Base-by-base conservation (phyloP, 2,113 vertebrate genomes). In the Poeciliopsis occidentalis region DNA sequence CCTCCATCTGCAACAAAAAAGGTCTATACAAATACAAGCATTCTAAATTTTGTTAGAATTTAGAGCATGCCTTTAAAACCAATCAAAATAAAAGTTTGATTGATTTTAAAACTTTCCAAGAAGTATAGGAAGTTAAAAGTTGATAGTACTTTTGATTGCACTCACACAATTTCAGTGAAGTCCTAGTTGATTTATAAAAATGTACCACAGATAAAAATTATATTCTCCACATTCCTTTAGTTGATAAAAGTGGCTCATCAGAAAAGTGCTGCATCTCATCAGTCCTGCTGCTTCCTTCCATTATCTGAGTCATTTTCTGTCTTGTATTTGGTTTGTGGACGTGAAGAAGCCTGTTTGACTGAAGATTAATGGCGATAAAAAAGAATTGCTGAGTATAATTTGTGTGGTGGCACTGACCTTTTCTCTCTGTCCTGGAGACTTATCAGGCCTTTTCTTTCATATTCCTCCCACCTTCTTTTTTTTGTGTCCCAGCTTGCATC, bases 401-500 rank as follows among this genome's bases (percentile, higher is more conserved):
- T n/a, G 22, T n/a, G 24, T 57, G 51, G 51, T 57, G 8, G 51
- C 51, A 57, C 51, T 57, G 51, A 57, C 51, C 51, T 57, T 57
- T 57, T n/a, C 51, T 57, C 44, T 19, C 12, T 39, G 13, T 68
- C 54, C 67, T 67, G 41, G 54, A 71, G 39, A 19, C 64, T 76
- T 60, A 30, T 71, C 44, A 65, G 72, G 37, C 37, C 4, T 11
- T 24, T 68, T 64, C 31, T 32, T n/a, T 27, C 65, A 37, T 51
- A 77, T 29, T 26, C 54, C 65, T 54, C 65, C 65, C 29, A 12
- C 57, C 17, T 32, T 17, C 60, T 39, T 15, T 47, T 66, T 54
- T 39, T 72, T 34, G 31, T 0, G 24, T 63, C 39, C 62, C 67
- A 12, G 44, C 73, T 79, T n/a, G 54, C 64, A 63, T 44, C 69